Conservation (phyloP, 2,113 vertebrate species). For the Dinomys branickii region DNA sequence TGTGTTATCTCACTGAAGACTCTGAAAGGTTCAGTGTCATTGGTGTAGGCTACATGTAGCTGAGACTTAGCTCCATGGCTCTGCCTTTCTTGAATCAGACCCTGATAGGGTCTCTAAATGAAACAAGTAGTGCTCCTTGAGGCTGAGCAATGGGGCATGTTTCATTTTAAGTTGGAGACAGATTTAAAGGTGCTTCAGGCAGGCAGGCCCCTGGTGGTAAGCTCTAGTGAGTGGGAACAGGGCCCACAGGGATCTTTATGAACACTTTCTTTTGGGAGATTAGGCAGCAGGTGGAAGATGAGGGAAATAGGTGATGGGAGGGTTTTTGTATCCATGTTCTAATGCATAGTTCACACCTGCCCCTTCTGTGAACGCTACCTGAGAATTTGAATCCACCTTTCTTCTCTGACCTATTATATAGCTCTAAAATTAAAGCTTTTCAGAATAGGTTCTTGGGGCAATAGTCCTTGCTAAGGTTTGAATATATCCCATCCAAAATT, state of each 20-base stretch:
- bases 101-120: not conserved
- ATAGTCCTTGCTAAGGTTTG: not conserved
- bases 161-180: not conserved
- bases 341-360: not conserved
- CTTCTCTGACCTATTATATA: not conserved
- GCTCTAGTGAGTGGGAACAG: not conserved
- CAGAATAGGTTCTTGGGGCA: not conserved
- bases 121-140: not conserved
- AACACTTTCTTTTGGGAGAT: not conserved
- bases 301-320: not conserved
- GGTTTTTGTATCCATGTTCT: not conserved
- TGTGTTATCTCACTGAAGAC: not conserved
- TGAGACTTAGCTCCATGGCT: not conserved
- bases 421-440: not conserved
- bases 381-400: not conserved
- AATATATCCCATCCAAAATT: not conserved
- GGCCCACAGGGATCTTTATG: not conserved
- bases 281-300: not conserved
- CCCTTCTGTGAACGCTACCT: not conserved
- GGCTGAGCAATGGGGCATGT: not conserved
- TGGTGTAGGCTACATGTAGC: accelerated
- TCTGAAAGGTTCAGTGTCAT: not conserved
- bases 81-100: not conserved
- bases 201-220: not conserved
- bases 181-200: not conserved